Evolutionary conservation across 2,888 invertebrate species (phyloP).

Genomic region (Tholera decimalis): DNA sequence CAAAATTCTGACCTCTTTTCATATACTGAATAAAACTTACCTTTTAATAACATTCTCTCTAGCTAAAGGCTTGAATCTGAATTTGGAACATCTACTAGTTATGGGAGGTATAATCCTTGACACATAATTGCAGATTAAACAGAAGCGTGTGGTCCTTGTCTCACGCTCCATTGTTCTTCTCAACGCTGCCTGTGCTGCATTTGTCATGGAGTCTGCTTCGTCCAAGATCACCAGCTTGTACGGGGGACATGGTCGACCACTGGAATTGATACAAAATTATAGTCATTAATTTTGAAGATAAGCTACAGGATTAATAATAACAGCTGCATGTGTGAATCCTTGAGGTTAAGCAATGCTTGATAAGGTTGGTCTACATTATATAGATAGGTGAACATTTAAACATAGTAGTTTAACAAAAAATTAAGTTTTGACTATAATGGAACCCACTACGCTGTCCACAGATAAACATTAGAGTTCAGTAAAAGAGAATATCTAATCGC

Average conservation of each 20-base stretch:
- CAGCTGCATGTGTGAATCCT: too few relatives aligned
- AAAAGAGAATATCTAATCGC: too few relatives aligned
- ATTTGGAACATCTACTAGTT: slow-evolving; percentile 99
- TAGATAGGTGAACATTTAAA: too few relatives aligned
- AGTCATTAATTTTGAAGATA: background rate
- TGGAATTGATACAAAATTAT: slow-evolving; percentile 69
- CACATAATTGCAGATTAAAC: slow-evolving; percentile 99
- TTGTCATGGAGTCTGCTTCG: slow-evolving; percentile 99
- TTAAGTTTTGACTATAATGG: too few relatives aligned
- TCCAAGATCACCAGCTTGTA: slow-evolving; percentile 99
- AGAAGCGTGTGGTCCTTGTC: slow-evolving; percentile 98
- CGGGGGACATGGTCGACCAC: slow-evolving; percentile 97
- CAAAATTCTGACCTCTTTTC: too few relatives aligned
- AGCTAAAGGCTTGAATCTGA: slow-evolving; percentile 98
- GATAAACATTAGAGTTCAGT: too few relatives aligned
- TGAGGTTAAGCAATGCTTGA: too few relatives aligned
- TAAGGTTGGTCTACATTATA: too few relatives aligned
- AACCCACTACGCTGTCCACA: too few relatives aligned
- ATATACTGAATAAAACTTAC: slow-evolving; percentile 64
- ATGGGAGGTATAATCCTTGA: slow-evolving; percentile 99
- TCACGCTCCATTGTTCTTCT: slow-evolving; percentile 99
- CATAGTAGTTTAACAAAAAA: too few relatives aligned
- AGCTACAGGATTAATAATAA: too few relatives aligned
- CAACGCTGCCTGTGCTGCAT: slow-evolving; percentile 98
- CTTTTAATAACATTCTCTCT: slow-evolving; percentile 93